Conservation (phyloP, 2,113 vertebrate genomes). For the Pachyramphus minor region DNA sequence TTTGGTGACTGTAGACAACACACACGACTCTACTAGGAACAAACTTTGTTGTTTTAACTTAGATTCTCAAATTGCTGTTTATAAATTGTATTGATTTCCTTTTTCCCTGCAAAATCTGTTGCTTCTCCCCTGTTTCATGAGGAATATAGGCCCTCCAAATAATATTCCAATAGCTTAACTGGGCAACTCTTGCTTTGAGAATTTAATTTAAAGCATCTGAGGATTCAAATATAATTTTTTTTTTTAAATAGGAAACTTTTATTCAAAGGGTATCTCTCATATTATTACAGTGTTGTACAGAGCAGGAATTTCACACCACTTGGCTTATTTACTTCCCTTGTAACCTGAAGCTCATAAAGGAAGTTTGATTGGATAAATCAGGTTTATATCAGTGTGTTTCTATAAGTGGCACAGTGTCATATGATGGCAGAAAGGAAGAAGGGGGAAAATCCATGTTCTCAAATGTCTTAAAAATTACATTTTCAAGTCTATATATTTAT, state of each 20-base stretch:
- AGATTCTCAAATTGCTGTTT: neutral
- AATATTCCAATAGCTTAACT: neutral
- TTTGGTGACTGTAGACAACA: neutral
- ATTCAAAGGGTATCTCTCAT: neutral
- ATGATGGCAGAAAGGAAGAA: neutral
- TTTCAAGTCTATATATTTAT: neutral
- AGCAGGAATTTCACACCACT: neutral
- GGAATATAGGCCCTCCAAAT: neutral
- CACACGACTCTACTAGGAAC: neutral
- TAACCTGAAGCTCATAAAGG: neutral
- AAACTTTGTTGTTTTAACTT: neutral
- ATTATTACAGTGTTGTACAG: neutral
- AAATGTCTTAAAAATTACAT: neutral
- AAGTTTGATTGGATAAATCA: neutral
- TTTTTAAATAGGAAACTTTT: neutral
- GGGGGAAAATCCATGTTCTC: neutral
- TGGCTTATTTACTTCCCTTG: neutral
- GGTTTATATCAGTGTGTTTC: neutral
- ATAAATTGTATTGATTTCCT: neutral
- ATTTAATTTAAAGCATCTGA: neutral
- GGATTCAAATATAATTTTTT: neutral
- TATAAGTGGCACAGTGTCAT: neutral
- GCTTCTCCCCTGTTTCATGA: neutral
- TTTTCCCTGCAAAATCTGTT: neutral
- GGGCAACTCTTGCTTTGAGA: neutral